Conservation (phyloP, 2,888 invertebrate species). For the Drosophila neoperkinsi region DNA sequence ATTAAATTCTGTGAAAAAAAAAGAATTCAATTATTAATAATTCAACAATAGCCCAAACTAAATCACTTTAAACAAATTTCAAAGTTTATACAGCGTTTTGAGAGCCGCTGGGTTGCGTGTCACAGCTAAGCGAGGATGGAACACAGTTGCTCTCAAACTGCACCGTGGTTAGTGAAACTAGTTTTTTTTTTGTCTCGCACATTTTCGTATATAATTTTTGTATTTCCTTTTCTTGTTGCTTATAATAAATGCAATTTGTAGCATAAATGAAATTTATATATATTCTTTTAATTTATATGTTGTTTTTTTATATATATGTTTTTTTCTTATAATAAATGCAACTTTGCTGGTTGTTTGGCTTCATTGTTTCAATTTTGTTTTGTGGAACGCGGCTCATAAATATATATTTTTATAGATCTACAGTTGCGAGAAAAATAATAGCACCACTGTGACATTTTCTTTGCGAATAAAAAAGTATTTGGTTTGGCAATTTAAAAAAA, state of each 20-base stretch:
- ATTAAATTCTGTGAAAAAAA: slow-evolving; percentile 89
- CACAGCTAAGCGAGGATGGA: slow-evolving; percentile 16
- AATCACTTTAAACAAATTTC: slow-evolving; percentile 11
- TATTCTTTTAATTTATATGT: background rate
- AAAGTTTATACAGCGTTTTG: slow-evolving; percentile 28
- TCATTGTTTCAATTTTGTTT: slow-evolving; percentile 16
- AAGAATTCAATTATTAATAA: slow-evolving; percentile 34
- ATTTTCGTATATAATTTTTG: slow-evolving; percentile 38
- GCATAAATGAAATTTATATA: slow-evolving; percentile 7
- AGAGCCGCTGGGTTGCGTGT: slow-evolving; percentile 21
- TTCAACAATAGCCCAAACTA: background rate
- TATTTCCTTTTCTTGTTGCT: slow-evolving; percentile 55
- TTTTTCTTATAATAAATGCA: slow-evolving; percentile 51
- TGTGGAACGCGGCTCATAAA: slow-evolving; percentile 34
- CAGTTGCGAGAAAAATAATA: background rate
- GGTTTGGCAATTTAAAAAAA: too few relatives aligned
- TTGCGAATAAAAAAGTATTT: background rate
- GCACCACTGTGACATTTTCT: background rate
- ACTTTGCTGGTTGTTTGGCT: slow-evolving; percentile 53
- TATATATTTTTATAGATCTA: slow-evolving; percentile 9
- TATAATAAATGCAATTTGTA: slow-evolving; percentile 69
- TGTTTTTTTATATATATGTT: background rate
- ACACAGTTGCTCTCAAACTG: slow-evolving; percentile 35
- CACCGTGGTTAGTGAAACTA: slow-evolving; percentile 23
- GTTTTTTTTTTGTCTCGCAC: slow-evolving; percentile 6